Percentiles rank a stretch among this genome's conserved stretches.
Conservation (phyloP, 2,797 vertebrate species). For the Nasua narica region DNA sequence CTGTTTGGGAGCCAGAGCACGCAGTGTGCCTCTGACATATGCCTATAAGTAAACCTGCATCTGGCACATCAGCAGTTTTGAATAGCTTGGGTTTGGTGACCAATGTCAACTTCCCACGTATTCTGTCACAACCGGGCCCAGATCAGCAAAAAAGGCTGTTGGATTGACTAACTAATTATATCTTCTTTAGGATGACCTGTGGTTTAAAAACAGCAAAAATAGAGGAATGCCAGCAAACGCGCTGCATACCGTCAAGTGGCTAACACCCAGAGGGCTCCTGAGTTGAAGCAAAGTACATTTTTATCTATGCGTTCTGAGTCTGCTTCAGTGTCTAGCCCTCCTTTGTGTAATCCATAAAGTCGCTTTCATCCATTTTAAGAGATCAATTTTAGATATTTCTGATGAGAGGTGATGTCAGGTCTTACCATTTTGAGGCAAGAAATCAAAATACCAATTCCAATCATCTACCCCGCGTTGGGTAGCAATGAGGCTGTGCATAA, state of each 20-base stretch:
- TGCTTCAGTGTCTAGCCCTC: constrained; percentile 18
- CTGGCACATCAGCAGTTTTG: constrained; percentile 38
- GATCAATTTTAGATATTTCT: constrained; percentile 76
- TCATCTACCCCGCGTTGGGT: not conserved
- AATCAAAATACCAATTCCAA: constrained; percentile 65
- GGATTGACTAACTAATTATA: not conserved
- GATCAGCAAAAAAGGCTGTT: not conserved
- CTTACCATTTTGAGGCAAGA: constrained; percentile 52
- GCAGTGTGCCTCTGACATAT: not conserved
- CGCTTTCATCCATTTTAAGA: constrained; percentile 67
- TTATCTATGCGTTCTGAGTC: constrained; percentile 49
- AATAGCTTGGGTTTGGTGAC: constrained; percentile 55
- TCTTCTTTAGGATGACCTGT: not conserved
- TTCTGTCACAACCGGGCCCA: not conserved
- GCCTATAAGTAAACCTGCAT: constrained; percentile 32
- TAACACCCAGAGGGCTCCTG: not conserved
- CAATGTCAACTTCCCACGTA: constrained; percentile 53
- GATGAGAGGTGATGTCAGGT: constrained; percentile 64
- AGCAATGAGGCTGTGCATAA: not conserved
- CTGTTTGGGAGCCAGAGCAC: constrained; percentile 27
- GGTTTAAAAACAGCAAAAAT: not conserved
- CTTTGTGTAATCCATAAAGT: constrained; percentile 61
- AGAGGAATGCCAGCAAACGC: not conserved
- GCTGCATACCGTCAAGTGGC: not conserved
- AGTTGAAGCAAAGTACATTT: constrained; percentile 39